Percentiles rank a stretch among this genome's conserved stretches.
These are phyloP conservation scores for Atopsyche davidsoni DNA, from an alignment of 1,140 invertebrate species.

Conservation along the genomic window DNA sequence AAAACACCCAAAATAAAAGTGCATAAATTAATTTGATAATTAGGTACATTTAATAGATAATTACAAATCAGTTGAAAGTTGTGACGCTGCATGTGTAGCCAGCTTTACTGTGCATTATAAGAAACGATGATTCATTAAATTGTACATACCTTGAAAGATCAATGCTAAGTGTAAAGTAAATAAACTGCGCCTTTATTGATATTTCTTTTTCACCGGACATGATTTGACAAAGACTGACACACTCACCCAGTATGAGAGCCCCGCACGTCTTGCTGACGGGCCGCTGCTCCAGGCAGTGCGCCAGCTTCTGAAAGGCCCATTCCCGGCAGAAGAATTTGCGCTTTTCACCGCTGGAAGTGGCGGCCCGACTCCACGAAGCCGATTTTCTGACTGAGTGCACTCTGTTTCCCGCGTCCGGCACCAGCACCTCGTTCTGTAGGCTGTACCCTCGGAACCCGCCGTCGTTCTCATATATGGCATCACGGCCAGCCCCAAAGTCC, in stretches of 20 bases:
- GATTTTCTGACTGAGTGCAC: constrained; percentile 41
- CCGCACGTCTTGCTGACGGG: constrained; percentile 73
- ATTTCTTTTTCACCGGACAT: too few species aligned
- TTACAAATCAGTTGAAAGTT: too few species aligned
- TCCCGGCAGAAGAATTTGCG: constrained; percentile 59
- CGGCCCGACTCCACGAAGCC: constrained; percentile 37
- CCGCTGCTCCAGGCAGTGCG: constrained; percentile 79
- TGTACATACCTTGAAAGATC: too few species aligned
- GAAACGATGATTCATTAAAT: too few species aligned
- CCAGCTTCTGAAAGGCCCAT: constrained; percentile 93
- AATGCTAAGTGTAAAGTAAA: too few species aligned
- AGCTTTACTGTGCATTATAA: too few species aligned
- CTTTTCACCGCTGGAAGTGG: constrained; percentile 35
- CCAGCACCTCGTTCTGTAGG: constrained; percentile 18
- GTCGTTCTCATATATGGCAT: constrained; percentile 28
- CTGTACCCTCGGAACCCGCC: constrained; percentile 22
- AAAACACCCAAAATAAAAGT: too few species aligned
- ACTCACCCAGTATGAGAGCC: constrained; percentile 66
- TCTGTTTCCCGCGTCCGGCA: constrained; percentile 34
- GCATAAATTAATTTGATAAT: too few species aligned
- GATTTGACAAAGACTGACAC: background rate
- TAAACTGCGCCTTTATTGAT: too few species aligned
- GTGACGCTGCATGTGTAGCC: too few species aligned
- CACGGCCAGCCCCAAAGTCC: constrained; percentile 22
- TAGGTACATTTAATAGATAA: too few species aligned